Conservation (phyloP, 2,888 invertebrate genomes). For the Machimus atricapillus region DNA sequence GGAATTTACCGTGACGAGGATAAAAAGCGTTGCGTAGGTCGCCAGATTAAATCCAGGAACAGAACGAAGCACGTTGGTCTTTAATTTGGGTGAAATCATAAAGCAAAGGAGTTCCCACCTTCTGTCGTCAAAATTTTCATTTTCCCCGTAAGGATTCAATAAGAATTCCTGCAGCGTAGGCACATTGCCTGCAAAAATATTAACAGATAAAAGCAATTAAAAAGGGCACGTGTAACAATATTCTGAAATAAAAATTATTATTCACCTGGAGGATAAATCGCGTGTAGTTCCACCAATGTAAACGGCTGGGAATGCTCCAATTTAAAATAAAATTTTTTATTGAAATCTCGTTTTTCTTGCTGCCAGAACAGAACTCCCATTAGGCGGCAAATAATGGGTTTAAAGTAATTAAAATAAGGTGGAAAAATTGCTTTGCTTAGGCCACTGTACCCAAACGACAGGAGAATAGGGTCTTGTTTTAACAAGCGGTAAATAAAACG, state of each 20-base stretch:
- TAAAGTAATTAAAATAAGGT: conserved; percentile 24
- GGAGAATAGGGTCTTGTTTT: background rate
- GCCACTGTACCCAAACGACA: background rate
- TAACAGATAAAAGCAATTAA: background rate
- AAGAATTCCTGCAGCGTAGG: conserved; percentile 16
- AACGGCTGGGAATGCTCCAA: background rate
- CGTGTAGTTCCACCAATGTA: background rate
- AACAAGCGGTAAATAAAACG: background rate
- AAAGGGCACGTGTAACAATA: no score
- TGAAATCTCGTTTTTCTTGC: background rate
- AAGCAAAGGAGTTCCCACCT: conserved; percentile 36
- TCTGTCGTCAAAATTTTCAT: background rate
- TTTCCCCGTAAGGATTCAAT: background rate
- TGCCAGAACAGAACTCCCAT: conserved; percentile 39
- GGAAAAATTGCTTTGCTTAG: conserved; percentile 3
- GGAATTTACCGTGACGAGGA: conserved; percentile 18
- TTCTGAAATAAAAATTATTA: no score
- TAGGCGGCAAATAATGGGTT: background rate
- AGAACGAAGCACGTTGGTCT: background rate
- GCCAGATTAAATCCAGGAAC: background rate
- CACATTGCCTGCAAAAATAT: conserved; percentile 15
- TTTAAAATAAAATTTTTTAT: conserved; percentile 23
- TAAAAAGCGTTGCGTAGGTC: conserved; percentile 14
- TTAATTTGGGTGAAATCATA: conserved; percentile 37
- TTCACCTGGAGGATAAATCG: conserved; percentile 36